phyloP scores from a whole-genome alignment of 2,888 invertebrate species.

The Heliconius aoede region DNA sequence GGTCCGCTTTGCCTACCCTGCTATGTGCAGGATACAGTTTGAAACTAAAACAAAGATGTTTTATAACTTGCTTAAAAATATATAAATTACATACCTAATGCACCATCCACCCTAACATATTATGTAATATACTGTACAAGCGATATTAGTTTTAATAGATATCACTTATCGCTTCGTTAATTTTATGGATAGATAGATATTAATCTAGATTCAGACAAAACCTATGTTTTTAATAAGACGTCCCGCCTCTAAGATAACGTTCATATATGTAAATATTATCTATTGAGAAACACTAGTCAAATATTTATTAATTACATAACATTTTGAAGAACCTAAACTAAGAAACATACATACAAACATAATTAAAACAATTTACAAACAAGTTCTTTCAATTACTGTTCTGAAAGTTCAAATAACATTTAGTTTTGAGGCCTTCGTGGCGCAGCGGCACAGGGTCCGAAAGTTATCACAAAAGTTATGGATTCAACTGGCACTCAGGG shows the following conservation, averaged over 20 bases:
- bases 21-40: no score
- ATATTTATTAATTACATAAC: neutral
- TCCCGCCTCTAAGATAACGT: neutral
- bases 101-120: no score
- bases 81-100: no score
- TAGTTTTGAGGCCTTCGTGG: no score
- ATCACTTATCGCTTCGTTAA: neutral
- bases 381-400: conserved; percentile 17
- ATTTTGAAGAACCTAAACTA: neutral
- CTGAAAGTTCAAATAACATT: no score
- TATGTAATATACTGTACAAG: neutral
- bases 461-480: no score
- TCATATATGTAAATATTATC: neutral
- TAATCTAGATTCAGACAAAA: neutral
- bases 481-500: neutral
- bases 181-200: neutral
- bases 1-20: no score
- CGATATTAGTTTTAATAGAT: neutral
- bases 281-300: neutral
- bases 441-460: no score
- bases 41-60: no score
- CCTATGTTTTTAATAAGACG: neutral
- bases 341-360: neutral
- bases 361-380: conserved; percentile 33
- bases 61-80: no score